phyloP scores from a whole-genome alignment of 2,797 vertebrate genomes.

The Typhlichthys eigenmanni region DNA sequence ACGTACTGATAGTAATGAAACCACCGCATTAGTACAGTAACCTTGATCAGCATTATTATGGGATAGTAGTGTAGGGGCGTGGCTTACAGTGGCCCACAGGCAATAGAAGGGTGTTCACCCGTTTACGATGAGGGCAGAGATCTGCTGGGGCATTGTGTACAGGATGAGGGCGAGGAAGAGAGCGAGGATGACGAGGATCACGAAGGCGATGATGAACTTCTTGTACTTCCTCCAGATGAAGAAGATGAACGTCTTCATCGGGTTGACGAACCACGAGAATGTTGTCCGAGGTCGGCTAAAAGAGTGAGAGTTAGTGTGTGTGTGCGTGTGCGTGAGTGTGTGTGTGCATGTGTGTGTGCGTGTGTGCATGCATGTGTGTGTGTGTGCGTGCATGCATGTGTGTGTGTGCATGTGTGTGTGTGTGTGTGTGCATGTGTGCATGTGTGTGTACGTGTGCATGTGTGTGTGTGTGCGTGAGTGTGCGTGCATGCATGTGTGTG shows the following conservation, averaged over 20 bases:
- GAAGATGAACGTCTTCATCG: slow-evolving; percentile 90
- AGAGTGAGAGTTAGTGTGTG: slow-evolving; percentile 15
- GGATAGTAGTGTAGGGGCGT: too few species aligned
- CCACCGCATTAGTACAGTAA: too few species aligned
- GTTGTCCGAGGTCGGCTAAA: slow-evolving; percentile 87
- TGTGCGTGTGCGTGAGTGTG: slow-evolving; percentile 6
- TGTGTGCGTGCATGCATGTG: not conserved
- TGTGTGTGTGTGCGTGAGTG: not conserved
- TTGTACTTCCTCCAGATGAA: slow-evolving; percentile 92
- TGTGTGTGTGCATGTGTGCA: too few species aligned
- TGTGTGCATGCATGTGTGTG: slow-evolving; percentile 8
- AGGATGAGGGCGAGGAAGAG: slow-evolving; percentile 87
- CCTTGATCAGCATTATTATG: too few species aligned
- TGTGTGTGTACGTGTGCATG: not conserved
- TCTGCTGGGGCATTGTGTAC: slow-evolving; percentile 88
- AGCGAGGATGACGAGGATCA: slow-evolving; percentile 77
- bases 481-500: not conserved
- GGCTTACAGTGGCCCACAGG: too few species aligned
- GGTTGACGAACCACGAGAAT: slow-evolving; percentile 93
- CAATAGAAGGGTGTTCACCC: slow-evolving; percentile 58
- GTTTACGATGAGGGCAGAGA: slow-evolving; percentile 84
- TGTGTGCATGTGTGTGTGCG: not conserved
- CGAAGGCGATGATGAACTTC: slow-evolving; percentile 84
- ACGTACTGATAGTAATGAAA: too few species aligned
- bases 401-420: too few species aligned